Base-by-base conservation (phyloP, 2,797 vertebrate species). In the Paguma larvata region DNA sequence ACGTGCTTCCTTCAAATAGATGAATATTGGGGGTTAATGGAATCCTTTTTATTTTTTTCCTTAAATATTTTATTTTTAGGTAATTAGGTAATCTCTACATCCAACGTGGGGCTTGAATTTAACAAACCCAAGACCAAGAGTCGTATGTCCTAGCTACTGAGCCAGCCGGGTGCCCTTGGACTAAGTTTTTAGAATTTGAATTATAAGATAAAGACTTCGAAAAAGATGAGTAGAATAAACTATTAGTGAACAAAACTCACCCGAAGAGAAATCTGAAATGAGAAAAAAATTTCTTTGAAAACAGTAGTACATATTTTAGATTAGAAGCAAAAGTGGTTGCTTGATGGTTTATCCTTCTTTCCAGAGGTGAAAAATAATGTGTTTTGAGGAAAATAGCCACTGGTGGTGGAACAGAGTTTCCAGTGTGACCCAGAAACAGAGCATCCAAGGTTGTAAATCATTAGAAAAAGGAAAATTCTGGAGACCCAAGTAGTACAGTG, bases 351-450 rank as follows among this genome's bases (percentile, higher is more conserved):
- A 72, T 80, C 41, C 56, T 72, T 87, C 56, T 93, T 95, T 87
- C 30, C 38, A 93, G 68, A 91, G 78, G 59, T 88, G 78, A 89
- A 94, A 96, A 93, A 46, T 78, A 56, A 18, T 91, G 48, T 46
- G 79, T 97, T 97, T 97, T 97, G 70, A 92, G 87, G 68, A 89
- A 90, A 94, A 95, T 14, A 85, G 38, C 89, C 94, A 80, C 59
- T 91, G 27, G 23, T 92, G 63, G 83, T 91, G 23, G 85, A 95
- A 93, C 68, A 82, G 48, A 72, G 34, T 95, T 97, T 97, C 86
- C 32, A 90, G n/a, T 95, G n/a, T 95, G 93, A 91, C 53, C 51
- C 59, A 97, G 89, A 97, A 97, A 95, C 53, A 85, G 70, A 95
- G 44, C 44, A 70, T 91, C 67, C 77, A 95, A 97, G 73, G 59